Conservation (phyloP, 2,113 vertebrate species). For the Nothoprocta pentlandii region DNA sequence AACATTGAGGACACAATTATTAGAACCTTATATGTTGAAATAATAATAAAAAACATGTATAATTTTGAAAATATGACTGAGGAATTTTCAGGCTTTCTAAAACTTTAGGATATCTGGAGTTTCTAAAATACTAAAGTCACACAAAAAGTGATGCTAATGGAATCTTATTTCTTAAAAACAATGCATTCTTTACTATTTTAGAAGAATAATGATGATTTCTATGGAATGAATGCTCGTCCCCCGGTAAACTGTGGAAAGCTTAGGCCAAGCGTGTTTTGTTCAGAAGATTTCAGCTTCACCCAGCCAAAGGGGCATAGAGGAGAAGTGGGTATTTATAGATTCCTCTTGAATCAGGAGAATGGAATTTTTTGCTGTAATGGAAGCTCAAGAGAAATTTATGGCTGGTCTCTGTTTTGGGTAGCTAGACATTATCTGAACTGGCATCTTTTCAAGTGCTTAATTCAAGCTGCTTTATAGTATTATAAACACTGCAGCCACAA, state of each 20-base stretch:
- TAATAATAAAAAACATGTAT: not conserved
- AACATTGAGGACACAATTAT: not conserved
- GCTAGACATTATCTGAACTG: not conserved
- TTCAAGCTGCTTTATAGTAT: not conserved
- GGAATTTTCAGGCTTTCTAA: not conserved
- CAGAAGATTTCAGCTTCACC: not conserved
- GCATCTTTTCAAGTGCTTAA: not conserved
- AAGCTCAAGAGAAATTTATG: not conserved
- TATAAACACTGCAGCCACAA: not conserved
- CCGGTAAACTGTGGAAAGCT: not conserved
- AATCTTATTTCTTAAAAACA: no score
- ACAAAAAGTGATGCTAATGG: not conserved
- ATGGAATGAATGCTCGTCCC: not conserved
- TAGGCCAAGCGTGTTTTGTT: not conserved
- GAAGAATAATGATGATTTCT: not conserved
- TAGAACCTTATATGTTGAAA: not conserved
- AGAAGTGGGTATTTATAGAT: not conserved
- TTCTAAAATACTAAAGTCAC: not conserved
- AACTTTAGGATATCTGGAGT: not conserved
- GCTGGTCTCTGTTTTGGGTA: not conserved
- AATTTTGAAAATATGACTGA: not conserved
- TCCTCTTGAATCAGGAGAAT: not conserved
- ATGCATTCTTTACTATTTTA: not conserved
- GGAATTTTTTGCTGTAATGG: not conserved
- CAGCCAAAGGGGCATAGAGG: not conserved